These are phyloP conservation scores for Diachrysia chrysitis DNA, from an alignment of 2,888 invertebrate genomes.

Conservation along the genomic window DNA sequence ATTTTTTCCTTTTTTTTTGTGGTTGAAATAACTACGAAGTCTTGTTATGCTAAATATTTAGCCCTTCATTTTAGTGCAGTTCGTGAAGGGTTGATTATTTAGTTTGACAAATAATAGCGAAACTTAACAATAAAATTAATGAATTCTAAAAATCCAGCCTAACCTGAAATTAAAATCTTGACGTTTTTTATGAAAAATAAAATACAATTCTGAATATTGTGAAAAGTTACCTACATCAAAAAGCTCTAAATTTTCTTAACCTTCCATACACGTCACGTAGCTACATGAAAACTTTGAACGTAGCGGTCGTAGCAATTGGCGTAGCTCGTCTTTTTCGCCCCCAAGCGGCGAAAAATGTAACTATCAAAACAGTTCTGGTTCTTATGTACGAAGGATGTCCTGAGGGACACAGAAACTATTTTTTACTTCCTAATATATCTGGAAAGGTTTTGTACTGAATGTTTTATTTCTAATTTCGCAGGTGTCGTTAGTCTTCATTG, in stretches of 20 bases:
- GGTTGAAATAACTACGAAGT: background rate
- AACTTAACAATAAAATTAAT: no score
- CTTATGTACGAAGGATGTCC: constrained; percentile 13
- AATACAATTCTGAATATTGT: no score
- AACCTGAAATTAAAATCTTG: no score
- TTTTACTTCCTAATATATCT: constrained; percentile 30
- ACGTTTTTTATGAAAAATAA: no score
- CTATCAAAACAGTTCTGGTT: constrained; percentile 12
- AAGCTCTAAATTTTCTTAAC: no score
- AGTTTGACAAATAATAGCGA: no score
- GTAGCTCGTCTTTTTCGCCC: background rate
- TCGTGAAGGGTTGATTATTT: background rate
- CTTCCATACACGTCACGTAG: background rate
- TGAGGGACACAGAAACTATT: constrained; percentile 40
- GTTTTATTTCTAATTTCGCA: constrained; percentile 42
- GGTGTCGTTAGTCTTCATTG: constrained; percentile 22
- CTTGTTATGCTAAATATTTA: background rate
- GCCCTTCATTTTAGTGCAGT: background rate
- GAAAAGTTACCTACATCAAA: no score
- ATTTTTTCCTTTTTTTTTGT: background rate
- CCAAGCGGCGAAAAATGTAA: background rate
- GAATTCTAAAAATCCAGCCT: background rate
- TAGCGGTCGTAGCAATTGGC: background rate
- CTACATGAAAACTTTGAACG: background rate
- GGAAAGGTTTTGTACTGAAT: constrained; percentile 22